Evolutionary conservation across 1,140 invertebrate species (phyloP), one percentile per base, ranked within the genome.

Genomic region (Olivierus martensii): DNA sequence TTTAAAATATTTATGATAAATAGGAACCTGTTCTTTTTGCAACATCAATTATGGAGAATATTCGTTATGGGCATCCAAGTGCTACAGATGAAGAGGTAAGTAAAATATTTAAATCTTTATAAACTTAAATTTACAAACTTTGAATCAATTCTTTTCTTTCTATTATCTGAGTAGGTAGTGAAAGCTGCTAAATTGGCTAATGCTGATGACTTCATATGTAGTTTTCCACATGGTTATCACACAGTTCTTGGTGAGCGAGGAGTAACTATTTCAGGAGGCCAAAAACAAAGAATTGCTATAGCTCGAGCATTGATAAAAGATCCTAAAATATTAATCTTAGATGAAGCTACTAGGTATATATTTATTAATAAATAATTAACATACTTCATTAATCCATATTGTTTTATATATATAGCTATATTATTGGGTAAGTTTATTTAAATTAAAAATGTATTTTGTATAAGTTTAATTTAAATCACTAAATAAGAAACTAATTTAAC

Each of bases 31-130:
- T 92, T 49, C 66, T 96, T 41, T 97, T 96, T 73, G 87, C 85
- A 17, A 89, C 87, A 7, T 79, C 80, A n/a, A 81, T 96, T 10
- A 75, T 79, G 68, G 92, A 96, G 72, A 96, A 96, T 70, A 96
- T 96, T 52, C 75, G 87, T 51, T 95, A 92, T 66, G 90, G 90
- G 1, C 66, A 66, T 46, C 73, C 75, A n/a, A 63, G 71, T 61
- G 79, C 78, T 12, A 73, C 71, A 18, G 75, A 79, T 64, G 55
- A 66, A 35, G 75, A 84, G 77, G 68, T 85, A 78, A 49, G n/a
- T n/a, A n/a, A n/a, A n/a, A n/a, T n/a, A n/a, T n/a, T n/a, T n/a
- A n/a, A n/a, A n/a, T n/a, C n/a, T n/a, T n/a, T n/a, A n/a, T n/a
- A n/a, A n/a, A n/a, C n/a, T n/a, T n/a, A n/a, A n/a, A n/a, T n/a